phyloP scores from a whole-genome alignment of 2,888 invertebrate species.

The Galerucella nymphaeae region DNA sequence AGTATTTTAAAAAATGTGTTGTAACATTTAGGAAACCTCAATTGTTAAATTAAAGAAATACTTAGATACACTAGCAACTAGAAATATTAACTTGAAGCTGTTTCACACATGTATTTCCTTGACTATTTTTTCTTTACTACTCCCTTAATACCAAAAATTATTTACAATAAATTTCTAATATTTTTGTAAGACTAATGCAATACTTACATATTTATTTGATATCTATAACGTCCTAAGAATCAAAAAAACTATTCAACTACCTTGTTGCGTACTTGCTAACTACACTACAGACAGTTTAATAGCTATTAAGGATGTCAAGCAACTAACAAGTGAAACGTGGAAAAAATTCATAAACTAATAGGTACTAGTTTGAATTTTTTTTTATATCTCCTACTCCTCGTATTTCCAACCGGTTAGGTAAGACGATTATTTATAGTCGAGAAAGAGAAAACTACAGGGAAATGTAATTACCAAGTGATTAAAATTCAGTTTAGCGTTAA shows the following conservation, averaged over 20 bases:
- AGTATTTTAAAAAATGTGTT: no score
- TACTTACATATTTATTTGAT: not conserved
- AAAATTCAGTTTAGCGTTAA: not conserved
- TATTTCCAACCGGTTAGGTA: not conserved
- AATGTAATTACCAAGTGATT: not conserved
- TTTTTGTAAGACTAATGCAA: not conserved
- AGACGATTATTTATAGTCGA: not conserved
- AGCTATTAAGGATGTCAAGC: slow-evolving; percentile 1
- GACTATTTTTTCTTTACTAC: no score
- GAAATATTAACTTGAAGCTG: no score
- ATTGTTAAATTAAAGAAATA: no score
- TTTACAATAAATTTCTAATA: not conserved
- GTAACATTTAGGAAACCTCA: no score
- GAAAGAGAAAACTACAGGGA: not conserved
- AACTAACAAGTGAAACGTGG: not conserved
- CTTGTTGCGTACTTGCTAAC: not conserved
- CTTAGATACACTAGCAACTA: no score
- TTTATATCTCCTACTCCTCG: not conserved
- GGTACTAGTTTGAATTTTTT: not conserved
- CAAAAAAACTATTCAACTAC: not conserved
- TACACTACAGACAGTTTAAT: not conserved
- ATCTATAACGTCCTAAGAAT: not conserved
- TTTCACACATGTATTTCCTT: no score
- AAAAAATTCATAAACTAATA: not conserved
- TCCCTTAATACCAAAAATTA: no score